Evolutionary conservation across 2,888 invertebrate genomes (phyloP).

Genomic region (Zonitis immaculata): DNA sequence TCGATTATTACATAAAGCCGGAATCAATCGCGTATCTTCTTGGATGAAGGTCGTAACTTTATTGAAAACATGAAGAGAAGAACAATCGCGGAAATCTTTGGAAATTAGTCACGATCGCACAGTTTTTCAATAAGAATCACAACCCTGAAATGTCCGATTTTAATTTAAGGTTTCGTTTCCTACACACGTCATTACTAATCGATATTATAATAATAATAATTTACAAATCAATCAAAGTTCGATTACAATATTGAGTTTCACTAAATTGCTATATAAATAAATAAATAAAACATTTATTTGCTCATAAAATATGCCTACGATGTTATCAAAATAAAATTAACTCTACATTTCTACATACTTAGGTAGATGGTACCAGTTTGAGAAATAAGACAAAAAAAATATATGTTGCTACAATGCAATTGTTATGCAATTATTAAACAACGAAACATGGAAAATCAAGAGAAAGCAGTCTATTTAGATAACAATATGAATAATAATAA

Average conservation of each 20-base stretch:
- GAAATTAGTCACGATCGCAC: no score
- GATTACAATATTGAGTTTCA: not conserved
- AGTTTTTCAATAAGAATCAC: no score
- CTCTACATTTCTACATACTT: not conserved
- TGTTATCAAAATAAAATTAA: not conserved
- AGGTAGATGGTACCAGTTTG: not conserved
- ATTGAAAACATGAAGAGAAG: no score
- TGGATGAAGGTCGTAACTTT: no score
- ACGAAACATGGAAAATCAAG: not conserved
- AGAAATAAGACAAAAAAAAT: not conserved
- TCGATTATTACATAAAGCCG: no score
- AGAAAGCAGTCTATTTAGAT: not conserved
- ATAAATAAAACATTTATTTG: not conserved
- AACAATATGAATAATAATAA: not conserved
- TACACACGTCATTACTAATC: conserved; percentile 3
- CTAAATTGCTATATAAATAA: not conserved
- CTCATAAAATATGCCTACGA: not conserved
- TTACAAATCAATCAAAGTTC: no score
- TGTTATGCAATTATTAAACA: not conserved
- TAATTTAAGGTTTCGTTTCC: not conserved
- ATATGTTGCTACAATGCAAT: not conserved
- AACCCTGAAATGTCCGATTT: not conserved
- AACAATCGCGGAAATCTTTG: no score
- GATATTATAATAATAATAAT: no score
- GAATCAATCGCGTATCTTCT: no score